Conservation (phyloP, 2,113 vertebrate genomes). For the Thymallus thymallus region DNA sequence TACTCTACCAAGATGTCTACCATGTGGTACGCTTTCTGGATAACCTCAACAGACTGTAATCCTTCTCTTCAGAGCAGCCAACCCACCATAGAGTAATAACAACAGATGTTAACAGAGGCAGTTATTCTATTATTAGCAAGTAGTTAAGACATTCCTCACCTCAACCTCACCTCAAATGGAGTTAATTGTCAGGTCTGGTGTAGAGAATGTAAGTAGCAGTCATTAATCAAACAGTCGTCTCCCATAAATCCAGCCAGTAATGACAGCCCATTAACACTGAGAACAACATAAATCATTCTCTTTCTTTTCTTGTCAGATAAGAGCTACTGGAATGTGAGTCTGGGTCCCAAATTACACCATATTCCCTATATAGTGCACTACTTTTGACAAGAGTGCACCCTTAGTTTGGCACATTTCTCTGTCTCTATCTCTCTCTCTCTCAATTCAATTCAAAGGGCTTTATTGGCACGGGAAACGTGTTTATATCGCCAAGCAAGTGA, state of each 20-base stretch:
- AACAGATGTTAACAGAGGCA: conserved; percentile 20
- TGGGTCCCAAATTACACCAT: too few species aligned
- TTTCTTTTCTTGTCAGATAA: conserved; percentile 37
- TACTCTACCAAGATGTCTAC: neutral
- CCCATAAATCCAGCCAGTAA: conserved; percentile 37
- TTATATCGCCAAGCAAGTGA: too few species aligned
- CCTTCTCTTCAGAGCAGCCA: conserved; percentile 3
- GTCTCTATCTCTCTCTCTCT: neutral
- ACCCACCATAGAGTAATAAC: neutral
- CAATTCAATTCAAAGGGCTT: too few species aligned
- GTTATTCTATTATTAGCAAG: conserved; percentile 49
- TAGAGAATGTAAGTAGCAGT: conserved; percentile 37
- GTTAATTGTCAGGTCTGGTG: conserved; percentile 50
- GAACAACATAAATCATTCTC: conserved; percentile 6
- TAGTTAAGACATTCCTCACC: conserved; percentile 62
- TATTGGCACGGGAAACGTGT: too few species aligned
- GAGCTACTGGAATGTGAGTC: conserved; percentile 40
- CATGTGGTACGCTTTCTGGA: conserved; percentile 25
- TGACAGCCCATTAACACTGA: conserved; percentile 39
- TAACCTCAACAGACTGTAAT: conserved; percentile 37
- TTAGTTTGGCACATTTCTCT: too few species aligned
- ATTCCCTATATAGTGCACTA: too few species aligned
- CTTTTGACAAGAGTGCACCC: too few species aligned
- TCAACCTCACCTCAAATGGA: conserved; percentile 51
- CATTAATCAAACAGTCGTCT: conserved; percentile 31